A percentile compares a stretch with the other conserved stretches of the same genome.
phyloP scores from a whole-genome alignment of 2,888 invertebrate species.

The Cephalotes varians region DNA sequence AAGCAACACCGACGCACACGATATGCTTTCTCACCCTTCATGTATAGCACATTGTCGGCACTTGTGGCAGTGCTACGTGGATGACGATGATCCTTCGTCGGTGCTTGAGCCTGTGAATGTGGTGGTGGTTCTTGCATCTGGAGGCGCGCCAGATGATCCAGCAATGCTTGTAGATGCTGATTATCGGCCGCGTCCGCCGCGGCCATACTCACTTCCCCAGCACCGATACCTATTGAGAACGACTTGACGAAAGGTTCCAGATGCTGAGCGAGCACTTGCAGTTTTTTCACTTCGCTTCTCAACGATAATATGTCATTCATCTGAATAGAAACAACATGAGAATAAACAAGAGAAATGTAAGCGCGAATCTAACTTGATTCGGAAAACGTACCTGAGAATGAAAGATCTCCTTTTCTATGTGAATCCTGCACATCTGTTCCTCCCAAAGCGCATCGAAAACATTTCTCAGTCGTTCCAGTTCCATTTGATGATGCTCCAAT shows the following conservation, averaged over 20 bases:
- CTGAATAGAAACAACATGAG: conserved; percentile 80
- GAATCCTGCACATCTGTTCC: conserved; percentile 90
- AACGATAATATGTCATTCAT: conserved; percentile 89
- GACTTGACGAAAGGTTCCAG: conserved; percentile 90
- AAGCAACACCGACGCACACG: background rate
- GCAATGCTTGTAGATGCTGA: conserved; percentile 86
- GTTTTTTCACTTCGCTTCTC: conserved; percentile 89
- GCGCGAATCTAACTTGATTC: background rate
- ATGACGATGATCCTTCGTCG: conserved; percentile 83
- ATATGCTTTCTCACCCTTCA: conserved; percentile 79
- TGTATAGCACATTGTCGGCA: conserved; percentile 84
- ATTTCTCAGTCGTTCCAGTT: conserved; percentile 88
- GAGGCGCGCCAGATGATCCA: conserved; percentile 87
- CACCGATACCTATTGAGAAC: conserved; percentile 84
- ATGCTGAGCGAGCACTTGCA: conserved; percentile 89
- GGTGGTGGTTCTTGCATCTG: conserved; percentile 82
- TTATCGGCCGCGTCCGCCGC: conserved; percentile 85
- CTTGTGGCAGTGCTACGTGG: conserved; percentile 77
- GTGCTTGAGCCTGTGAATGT: conserved; percentile 74
- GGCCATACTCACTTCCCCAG: conserved; percentile 81
- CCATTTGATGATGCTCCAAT: conserved; percentile 88
- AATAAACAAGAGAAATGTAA: background rate
- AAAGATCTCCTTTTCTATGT: conserved; percentile 90
- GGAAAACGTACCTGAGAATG: conserved; percentile 86
- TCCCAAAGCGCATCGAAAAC: conserved; percentile 91